Percentiles rank a stretch among this genome's conserved stretches.
phyloP scores from a whole-genome alignment of 2,888 invertebrate genomes.

The Cremastinae sp. region DNA sequence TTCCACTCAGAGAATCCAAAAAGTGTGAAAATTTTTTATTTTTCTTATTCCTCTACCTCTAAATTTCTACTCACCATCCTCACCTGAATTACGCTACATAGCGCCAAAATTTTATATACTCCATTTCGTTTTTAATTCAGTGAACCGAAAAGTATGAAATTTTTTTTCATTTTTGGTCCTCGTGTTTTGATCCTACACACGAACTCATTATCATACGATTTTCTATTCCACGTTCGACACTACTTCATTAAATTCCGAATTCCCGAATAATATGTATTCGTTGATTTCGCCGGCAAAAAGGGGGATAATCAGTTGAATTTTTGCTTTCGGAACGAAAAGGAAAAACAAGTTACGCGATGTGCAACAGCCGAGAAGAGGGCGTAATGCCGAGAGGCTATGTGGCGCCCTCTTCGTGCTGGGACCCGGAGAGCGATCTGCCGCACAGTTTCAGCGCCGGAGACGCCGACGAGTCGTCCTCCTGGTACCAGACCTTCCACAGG shows the following conservation, averaged over 20 bases:
- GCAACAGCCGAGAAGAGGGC: constrained; percentile 68
- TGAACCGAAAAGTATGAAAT: too few species aligned
- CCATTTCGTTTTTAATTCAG: too few species aligned
- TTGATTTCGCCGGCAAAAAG: neutral
- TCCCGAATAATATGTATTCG: too few species aligned
- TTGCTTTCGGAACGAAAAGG: constrained; percentile 54
- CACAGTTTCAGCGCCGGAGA: constrained; percentile 87
- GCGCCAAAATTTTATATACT: too few species aligned
- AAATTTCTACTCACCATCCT: too few species aligned
- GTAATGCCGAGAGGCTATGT: constrained; percentile 65
- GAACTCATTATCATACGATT: neutral
- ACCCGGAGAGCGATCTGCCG: constrained; percentile 72
- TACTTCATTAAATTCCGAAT: too few species aligned
- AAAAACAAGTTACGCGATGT: constrained; percentile 78
- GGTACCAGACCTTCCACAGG: constrained; percentile 81
- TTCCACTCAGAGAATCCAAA: too few species aligned
- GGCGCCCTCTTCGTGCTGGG: constrained; percentile 70
- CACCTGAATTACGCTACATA: too few species aligned
- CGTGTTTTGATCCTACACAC: neutral
- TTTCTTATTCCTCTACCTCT: too few species aligned
- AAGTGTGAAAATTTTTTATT: too few species aligned
- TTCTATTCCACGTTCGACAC: too few species aligned
- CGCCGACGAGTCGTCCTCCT: constrained; percentile 83
- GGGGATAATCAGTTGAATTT: neutral
- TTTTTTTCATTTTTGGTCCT: neutral